Base-by-base conservation (phyloP, 2,113 vertebrate genomes). In the Syrmaticus mikado region DNA sequence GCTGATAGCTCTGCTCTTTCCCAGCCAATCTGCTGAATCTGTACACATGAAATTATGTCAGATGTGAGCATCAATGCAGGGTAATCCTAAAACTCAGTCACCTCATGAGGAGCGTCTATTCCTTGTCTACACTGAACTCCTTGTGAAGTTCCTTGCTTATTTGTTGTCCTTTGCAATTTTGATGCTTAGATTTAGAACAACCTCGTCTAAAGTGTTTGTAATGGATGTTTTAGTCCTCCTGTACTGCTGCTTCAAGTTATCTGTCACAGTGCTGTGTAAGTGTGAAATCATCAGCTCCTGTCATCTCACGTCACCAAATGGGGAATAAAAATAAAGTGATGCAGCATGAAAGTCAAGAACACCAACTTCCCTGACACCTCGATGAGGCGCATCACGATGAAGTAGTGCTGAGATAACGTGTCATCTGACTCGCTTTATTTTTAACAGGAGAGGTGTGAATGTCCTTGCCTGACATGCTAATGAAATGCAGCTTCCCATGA, bases 1-100 rank as follows among this genome's bases (percentile, higher is more conserved):
- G 87, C 95, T 95, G 91, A 36, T 87, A 85, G 93, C 80, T 77
- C 85, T 75, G 3, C 89, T 92, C 64, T 83, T 83, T 48, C 61
- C 46, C 64, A 8, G 27, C 75, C 72, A 52, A 87, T 82, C 85
- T 71, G 65, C 87, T 85, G 89, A 55, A 41, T 92, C 50, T 77
- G 46, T 65, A 64, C 71, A 64, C 87, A 38, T n/a, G 80, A 8
- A 93, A 34, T 82, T 86, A 22, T 92, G 79, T 87, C 77, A 76
- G 79, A 43, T 27, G 1, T 15, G 79, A 93, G 68, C 72, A 82
- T 85, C 77, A 73, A 87, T 85, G 71, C 75, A 50, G 27, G 74
- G 74, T 12, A 55, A 72, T 81, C 25, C 2, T 58, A n/a, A 61
- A 62, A 2, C 43, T 71, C 4, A 6, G n/a, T 92, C 91, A 87